phyloP scores from a whole-genome alignment of 2,113 vertebrate genomes.

The Acinonyx jubatus region DNA sequence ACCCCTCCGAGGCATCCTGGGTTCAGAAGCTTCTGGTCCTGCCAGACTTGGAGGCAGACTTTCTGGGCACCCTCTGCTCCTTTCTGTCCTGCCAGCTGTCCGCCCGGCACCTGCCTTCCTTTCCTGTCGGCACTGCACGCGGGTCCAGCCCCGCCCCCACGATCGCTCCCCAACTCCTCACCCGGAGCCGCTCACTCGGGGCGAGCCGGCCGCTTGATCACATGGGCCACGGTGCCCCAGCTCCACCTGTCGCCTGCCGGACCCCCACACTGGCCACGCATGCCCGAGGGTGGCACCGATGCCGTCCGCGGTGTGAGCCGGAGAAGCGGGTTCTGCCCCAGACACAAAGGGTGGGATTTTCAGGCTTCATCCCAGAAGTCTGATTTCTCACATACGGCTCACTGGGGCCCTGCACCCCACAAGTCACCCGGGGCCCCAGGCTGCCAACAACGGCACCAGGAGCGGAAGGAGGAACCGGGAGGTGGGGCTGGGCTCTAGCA shows the following conservation, averaged over 20 bases:
- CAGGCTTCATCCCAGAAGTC: neutral
- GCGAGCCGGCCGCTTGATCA: too few species aligned
- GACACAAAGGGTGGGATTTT: neutral
- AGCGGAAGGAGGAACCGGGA: neutral
- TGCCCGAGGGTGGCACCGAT: too few species aligned
- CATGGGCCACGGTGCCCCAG: too few species aligned
- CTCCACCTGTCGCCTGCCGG: too few species aligned
- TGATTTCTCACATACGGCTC: neutral
- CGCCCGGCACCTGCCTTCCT: neutral
- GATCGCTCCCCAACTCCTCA: too few species aligned
- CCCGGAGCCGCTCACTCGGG: too few species aligned
- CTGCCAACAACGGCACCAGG: fast-evolving
- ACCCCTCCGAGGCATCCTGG: neutral
- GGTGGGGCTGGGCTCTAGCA: neutral
- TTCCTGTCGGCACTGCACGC: neutral
- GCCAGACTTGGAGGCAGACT: too few species aligned
- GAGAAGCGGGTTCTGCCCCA: neutral
- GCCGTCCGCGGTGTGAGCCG: too few species aligned
- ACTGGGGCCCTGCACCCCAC: neutral
- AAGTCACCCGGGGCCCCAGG: neutral
- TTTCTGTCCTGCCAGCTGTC: neutral
- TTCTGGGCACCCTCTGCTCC: neutral
- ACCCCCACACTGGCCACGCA: fast-evolving
- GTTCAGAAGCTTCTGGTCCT: neutral
- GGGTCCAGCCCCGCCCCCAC: too few species aligned